phyloP scores from a whole-genome alignment of 2,113 vertebrate species.

The Australoheros scitulus region DNA sequence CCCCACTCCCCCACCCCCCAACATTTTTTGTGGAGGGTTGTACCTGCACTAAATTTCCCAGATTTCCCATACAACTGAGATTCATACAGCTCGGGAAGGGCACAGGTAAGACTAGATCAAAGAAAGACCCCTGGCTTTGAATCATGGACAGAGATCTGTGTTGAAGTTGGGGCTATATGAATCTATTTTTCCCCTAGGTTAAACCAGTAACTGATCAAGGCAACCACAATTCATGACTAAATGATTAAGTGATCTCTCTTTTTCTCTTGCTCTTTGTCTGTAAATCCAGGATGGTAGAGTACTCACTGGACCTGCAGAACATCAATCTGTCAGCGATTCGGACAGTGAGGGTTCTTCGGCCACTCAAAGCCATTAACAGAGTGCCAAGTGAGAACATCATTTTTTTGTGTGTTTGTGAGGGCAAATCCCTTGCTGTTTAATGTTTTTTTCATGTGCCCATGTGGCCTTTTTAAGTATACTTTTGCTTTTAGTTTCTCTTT shows the following conservation, averaged over 20 bases:
- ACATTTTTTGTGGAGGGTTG: neutral
- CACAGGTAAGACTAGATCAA: slow-evolving; percentile 21
- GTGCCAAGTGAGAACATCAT: slow-evolving; percentile 90
- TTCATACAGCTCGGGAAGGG: neutral
- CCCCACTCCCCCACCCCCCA: neutral
- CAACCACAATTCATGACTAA: neutral
- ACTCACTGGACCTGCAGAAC: slow-evolving; percentile 97
- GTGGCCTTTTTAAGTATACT: neutral
- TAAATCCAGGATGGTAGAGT: slow-evolving; percentile 92
- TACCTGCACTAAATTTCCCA: neutral
- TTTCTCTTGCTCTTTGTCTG: neutral
- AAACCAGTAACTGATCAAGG: neutral
- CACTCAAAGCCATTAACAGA: slow-evolving; percentile 98
- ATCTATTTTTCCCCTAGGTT: neutral
- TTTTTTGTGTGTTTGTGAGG: neutral
- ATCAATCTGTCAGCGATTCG: slow-evolving; percentile 98
- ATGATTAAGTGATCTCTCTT: neutral
- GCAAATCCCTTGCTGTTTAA: neutral
- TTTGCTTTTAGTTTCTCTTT: neutral
- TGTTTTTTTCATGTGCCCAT: neutral
- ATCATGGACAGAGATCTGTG: neutral
- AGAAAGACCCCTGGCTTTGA: slow-evolving; percentile 16
- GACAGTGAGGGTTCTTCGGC: slow-evolving; percentile 94
- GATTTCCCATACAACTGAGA: neutral
- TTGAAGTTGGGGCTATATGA: neutral